Percentiles rank a stretch among this genome's conserved stretches.
Evolutionary conservation across 2,888 invertebrate species (phyloP).

Genomic region (Xanthorhoe spadicearia): DNA sequence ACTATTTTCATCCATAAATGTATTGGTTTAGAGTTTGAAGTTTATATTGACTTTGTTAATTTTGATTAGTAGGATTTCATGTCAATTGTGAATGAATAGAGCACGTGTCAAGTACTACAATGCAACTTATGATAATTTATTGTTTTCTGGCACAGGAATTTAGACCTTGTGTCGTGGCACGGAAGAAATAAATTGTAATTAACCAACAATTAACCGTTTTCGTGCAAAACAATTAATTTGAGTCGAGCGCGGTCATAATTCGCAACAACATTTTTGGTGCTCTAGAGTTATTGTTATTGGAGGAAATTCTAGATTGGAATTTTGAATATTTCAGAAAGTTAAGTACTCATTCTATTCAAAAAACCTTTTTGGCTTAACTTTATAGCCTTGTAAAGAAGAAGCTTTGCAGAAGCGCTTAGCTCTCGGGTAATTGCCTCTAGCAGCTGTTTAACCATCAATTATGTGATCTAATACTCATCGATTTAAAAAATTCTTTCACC

Average conservation of each 20-base stretch:
- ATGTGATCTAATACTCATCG: no score
- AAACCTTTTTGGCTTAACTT: not conserved
- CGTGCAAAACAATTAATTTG: slow-evolving; percentile 71
- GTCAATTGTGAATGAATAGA: slow-evolving; percentile 77
- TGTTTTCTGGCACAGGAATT: slow-evolving; percentile 37
- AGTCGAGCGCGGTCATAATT: slow-evolving; percentile 57
- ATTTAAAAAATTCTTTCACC: no score
- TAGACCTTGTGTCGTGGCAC: slow-evolving; percentile 27
- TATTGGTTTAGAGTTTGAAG: not conserved
- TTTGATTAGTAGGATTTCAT: slow-evolving; percentile 34
- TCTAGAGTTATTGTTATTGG: slow-evolving; percentile 25
- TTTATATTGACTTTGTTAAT: not conserved
- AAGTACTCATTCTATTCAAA: not conserved
- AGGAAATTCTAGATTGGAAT: slow-evolving; percentile 33
- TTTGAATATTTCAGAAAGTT: slow-evolving; percentile 25
- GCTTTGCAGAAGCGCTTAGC: no score
- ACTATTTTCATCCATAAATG: no score
- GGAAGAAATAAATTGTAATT: slow-evolving; percentile 54
- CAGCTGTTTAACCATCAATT: no score
- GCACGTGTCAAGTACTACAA: slow-evolving; percentile 73
- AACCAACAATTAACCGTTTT: slow-evolving; percentile 59
- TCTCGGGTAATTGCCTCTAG: no score
- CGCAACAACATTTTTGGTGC: slow-evolving; percentile 39
- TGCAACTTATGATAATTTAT: slow-evolving; percentile 29
- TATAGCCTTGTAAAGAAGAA: no score